Evolutionary conservation across 2,888 invertebrate species (phyloP).

Genomic region (Ectemnius cavifrons): DNA sequence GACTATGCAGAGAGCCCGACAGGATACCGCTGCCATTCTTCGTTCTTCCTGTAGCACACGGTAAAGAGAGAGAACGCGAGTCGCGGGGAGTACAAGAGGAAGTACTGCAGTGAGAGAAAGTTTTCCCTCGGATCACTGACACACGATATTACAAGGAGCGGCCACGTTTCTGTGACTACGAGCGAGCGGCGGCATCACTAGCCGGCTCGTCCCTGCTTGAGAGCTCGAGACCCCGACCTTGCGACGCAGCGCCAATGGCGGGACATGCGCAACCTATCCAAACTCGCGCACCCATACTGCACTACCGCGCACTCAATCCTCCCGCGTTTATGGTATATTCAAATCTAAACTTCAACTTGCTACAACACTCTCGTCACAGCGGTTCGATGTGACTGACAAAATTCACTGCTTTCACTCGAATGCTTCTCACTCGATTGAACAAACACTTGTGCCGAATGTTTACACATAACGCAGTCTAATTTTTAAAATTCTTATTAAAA

Average conservation of each 20-base stretch:
- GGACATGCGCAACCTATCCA: constrained; percentile 53
- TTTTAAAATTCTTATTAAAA: too few relatives aligned
- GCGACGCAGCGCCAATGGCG: constrained; percentile 43
- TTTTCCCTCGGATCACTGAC: constrained; percentile 42
- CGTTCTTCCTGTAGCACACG: too few relatives aligned
- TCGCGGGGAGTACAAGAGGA: too few relatives aligned
- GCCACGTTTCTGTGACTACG: constrained; percentile 66
- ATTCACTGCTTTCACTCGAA: too few relatives aligned
- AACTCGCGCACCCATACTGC: constrained; percentile 32
- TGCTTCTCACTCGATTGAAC: too few relatives aligned
- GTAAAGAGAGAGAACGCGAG: too few relatives aligned
- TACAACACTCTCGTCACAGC: too few relatives aligned
- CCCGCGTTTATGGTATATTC: not conserved
- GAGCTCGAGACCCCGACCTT: constrained; percentile 52
- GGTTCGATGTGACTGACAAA: too few relatives aligned
- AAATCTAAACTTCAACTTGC: too few relatives aligned
- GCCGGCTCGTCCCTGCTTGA: constrained; percentile 52
- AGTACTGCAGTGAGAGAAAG: not conserved
- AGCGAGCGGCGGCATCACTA: constrained; percentile 49
- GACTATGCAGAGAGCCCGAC: constrained; percentile 66
- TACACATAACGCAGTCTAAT: too few relatives aligned
- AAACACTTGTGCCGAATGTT: too few relatives aligned
- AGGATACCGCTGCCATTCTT: constrained; percentile 71
- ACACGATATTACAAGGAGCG: constrained; percentile 53
- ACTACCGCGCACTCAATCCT: constrained; percentile 8